These are phyloP conservation scores for Phoebastria nigripes DNA, from an alignment of 2,797 vertebrate species.

Conservation along the genomic window DNA sequence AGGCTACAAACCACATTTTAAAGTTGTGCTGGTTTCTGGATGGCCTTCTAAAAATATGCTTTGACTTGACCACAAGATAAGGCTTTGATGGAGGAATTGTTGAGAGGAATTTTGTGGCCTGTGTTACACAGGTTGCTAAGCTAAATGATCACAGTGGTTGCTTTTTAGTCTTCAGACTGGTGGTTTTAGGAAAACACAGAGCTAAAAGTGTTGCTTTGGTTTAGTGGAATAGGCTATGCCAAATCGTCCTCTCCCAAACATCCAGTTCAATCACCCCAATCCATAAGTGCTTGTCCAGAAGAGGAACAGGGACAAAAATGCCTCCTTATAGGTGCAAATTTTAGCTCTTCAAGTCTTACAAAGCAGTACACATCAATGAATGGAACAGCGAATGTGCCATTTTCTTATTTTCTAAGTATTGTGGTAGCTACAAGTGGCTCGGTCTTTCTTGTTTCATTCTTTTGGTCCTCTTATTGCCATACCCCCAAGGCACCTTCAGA, in stretches of 20 bases:
- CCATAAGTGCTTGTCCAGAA: background rate
- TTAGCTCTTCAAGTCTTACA: background rate
- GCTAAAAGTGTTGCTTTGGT: background rate
- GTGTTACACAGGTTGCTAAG: background rate
- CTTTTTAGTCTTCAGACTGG: background rate
- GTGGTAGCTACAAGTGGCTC: background rate
- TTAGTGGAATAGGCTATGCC: background rate
- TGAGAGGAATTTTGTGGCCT: background rate
- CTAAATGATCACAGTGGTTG: background rate
- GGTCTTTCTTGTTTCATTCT: background rate
- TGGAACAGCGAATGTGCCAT: background rate
- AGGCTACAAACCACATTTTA: background rate
- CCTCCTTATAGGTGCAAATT: background rate
- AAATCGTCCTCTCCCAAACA: background rate
- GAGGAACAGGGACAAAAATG: background rate
- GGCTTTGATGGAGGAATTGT: background rate
- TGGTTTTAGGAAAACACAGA: background rate
- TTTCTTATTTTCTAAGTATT: background rate
- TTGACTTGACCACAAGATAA: background rate
- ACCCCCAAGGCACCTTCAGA: background rate
- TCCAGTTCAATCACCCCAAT: background rate
- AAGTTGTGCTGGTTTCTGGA: background rate
- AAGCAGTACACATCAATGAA: background rate
- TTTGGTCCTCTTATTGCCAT: background rate
- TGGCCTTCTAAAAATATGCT: background rate